Base-by-base conservation (phyloP, 2,113 vertebrate genomes). In the Cynocephalus volans region DNA sequence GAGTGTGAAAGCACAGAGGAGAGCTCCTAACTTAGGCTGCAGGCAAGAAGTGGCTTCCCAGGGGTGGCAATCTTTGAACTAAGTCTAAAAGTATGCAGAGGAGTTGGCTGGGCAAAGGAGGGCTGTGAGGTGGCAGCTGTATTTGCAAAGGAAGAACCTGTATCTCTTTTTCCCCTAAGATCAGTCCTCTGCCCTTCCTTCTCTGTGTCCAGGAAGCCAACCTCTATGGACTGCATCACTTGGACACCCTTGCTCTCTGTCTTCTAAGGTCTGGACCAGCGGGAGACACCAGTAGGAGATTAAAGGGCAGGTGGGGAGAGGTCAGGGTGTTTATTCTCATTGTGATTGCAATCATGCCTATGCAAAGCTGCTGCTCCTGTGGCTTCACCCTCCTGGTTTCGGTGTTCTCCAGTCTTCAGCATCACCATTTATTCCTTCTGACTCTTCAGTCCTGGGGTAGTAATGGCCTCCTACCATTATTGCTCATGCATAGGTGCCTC, bases 221-320 rank as follows among this genome's bases (percentile, higher is more conserved):
- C 7, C 14, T n/a, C 19, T 36, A 0, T 6, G 65, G 88, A 19
- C 19, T 11, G 6, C 1, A 62, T 70, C 54, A 7, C 41, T 21
- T 31, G 3, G 26, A 10, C 2, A 5, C 24, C 8, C 5, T 62
- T 10, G 3, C 3, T 41, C 23, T 86, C 58, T 48, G 41, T 23
- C 26, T 50, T 73, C 79, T 18, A 62, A 62, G 56, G 15, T 13
- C 21, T 17, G 21, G 33, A 31, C 31, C 50, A 64, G 6, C 9
- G 31, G 54, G 54, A 50, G 70, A 64, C 26, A 4, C 12, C 10
- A 65, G 18, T 1, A 10, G 69, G 52, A 76, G 5, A 54, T 1
- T 0, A 0, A 26, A 41, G 15, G 17, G 6, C 45, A 8, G 7
- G 15, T 0, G 0, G 19, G 12, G 3, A 69, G 14, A 41, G 11